phyloP scores from a whole-genome alignment of 2,888 invertebrate genomes.

The Volucella zonaria region DNA sequence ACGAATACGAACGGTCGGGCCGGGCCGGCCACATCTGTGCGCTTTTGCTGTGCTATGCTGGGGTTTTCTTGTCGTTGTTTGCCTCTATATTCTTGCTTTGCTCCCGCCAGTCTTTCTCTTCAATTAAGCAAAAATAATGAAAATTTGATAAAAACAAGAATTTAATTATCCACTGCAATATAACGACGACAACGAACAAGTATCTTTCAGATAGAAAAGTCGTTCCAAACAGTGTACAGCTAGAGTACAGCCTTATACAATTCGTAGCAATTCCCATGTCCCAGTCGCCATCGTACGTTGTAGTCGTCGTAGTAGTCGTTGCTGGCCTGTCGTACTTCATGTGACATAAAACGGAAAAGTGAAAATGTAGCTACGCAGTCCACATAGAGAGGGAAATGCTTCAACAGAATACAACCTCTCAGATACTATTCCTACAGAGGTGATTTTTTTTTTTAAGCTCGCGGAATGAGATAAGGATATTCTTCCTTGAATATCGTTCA shows the following conservation, averaged over 20 bases:
- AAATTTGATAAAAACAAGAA: constrained; percentile 72
- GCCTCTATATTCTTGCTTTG: too few species aligned
- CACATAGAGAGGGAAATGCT: background rate
- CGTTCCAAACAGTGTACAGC: constrained; percentile 37
- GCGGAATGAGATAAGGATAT: too few species aligned
- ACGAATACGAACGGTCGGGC: too few species aligned
- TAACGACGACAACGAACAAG: constrained; percentile 45
- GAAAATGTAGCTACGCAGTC: constrained; percentile 45
- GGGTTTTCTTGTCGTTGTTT: too few species aligned
- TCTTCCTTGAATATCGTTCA: too few species aligned
- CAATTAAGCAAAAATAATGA: constrained; percentile 70
- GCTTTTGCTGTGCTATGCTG: constrained; percentile 5
- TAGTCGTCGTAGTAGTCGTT: too few species aligned
- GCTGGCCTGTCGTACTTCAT: constrained; percentile 1
- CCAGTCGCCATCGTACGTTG: background rate
- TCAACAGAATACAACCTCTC: constrained; percentile 3
- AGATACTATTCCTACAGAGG: background rate
- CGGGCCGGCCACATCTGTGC: constrained; percentile 45
- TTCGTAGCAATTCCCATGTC: background rate
- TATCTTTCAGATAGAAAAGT: constrained; percentile 62
- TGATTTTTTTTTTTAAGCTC: too few species aligned
- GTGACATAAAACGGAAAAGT: constrained; percentile 70
- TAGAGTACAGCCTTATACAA: constrained; percentile 22
- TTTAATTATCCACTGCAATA: constrained; percentile 68
- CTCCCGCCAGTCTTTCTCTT: constrained; percentile 63